Conservation (phyloP, 2,113 vertebrate genomes). For the Tragelaphus scriptus region DNA sequence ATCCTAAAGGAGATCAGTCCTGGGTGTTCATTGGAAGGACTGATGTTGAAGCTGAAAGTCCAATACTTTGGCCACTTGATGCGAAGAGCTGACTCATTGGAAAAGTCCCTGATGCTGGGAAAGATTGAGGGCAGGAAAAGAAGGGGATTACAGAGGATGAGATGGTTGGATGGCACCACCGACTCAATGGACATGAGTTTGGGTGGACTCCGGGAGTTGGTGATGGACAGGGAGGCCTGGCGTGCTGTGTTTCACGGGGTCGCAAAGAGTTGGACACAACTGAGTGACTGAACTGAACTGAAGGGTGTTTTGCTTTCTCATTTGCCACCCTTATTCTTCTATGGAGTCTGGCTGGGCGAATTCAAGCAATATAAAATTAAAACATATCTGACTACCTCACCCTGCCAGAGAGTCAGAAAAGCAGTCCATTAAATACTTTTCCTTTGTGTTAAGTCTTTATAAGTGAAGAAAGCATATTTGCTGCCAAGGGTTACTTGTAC, state of each 20-base stretch:
- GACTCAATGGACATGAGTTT: neutral
- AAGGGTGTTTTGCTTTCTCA: neutral
- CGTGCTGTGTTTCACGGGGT: neutral
- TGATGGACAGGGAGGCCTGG: neutral
- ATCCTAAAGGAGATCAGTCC: neutral
- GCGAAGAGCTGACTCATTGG: neutral
- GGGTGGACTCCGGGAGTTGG: neutral
- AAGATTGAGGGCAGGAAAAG: neutral
- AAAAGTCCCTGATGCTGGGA: neutral
- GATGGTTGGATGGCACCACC: neutral
- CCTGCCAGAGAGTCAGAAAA: neutral
- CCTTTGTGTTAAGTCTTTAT: neutral
- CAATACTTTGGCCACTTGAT: neutral
- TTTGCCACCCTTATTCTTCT: neutral
- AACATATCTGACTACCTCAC: neutral
- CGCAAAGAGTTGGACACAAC: neutral
- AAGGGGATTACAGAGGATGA: neutral
- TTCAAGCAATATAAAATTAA: neutral
- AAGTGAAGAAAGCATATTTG: neutral
- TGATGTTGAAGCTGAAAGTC: neutral
- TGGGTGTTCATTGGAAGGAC: neutral
- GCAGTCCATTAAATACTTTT: neutral
- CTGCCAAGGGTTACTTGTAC: neutral
- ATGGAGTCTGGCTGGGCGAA: neutral
- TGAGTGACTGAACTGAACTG: neutral